These are phyloP conservation scores for Hemicrepidius hirtus DNA, from an alignment of 2,888 invertebrate species.

Conservation along the genomic window DNA sequence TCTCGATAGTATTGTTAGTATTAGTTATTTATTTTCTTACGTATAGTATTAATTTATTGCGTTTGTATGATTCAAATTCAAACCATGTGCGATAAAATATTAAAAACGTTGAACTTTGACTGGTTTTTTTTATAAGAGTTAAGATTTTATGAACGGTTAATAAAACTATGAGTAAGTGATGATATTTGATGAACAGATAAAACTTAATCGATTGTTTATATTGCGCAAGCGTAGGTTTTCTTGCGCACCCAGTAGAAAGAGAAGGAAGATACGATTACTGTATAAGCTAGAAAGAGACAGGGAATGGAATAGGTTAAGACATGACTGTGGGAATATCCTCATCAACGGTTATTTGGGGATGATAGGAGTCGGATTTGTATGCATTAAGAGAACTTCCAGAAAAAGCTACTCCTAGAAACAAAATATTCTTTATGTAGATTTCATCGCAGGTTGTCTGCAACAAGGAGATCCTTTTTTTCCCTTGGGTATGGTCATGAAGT, in stretches of 20 bases:
- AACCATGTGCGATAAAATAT: background rate
- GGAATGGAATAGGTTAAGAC: constrained; percentile 17
- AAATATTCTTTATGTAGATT: too few species aligned
- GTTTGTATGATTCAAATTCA: background rate
- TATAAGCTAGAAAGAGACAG: constrained; percentile 10
- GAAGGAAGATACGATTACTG: background rate
- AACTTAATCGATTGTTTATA: constrained; percentile 26
- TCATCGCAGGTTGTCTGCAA: too few species aligned
- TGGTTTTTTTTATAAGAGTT: background rate
- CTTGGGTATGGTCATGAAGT: too few species aligned
- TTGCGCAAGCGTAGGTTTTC: constrained; percentile 16
- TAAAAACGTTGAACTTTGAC: constrained; percentile 7
- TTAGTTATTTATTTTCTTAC: constrained; percentile 35
- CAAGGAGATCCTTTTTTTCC: too few species aligned
- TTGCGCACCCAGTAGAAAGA: constrained; percentile 25
- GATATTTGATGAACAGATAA: constrained; percentile 12
- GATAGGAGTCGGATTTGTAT: constrained; percentile 10
- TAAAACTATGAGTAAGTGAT: background rate
- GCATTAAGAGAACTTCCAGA: too few species aligned
- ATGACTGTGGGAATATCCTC: constrained; percentile 4
- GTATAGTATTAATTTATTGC: constrained; percentile 16
- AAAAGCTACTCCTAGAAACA: too few species aligned
- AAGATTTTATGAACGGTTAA: background rate
- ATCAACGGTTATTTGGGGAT: background rate
- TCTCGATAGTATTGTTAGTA: constrained; percentile 33